Percentiles rank a stretch among this genome's conserved stretches.
These are phyloP conservation scores for Rhynchonycteris naso DNA, from an alignment of 2,797 vertebrate genomes.

Conservation along the genomic window DNA sequence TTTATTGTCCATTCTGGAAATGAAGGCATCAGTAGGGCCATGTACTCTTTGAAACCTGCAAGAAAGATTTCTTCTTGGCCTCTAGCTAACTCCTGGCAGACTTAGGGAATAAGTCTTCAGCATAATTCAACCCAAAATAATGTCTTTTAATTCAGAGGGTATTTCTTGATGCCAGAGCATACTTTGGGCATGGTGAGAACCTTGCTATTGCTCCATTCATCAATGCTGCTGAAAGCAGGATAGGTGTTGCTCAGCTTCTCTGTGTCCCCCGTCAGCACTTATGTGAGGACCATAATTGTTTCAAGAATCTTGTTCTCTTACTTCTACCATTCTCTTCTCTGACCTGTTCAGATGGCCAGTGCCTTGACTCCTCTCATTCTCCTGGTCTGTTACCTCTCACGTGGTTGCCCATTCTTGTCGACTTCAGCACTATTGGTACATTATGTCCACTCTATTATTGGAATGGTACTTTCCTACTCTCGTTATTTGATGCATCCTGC, in stretches of 20 bases:
- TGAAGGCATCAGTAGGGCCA: neutral
- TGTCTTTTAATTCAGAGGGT: neutral
- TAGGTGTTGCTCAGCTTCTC: neutral
- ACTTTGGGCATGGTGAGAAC: neutral
- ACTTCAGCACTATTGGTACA: neutral
- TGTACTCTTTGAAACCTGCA: neutral
- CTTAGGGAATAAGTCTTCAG: neutral
- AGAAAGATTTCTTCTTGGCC: neutral
- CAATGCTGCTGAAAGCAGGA: neutral
- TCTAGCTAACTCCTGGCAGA: neutral
- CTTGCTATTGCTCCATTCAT: neutral
- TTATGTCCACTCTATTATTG: neutral
- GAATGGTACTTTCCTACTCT: too few relatives aligned
- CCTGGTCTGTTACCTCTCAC: neutral
- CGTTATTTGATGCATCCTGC: neutral
- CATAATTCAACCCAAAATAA: neutral
- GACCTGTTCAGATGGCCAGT: neutral
- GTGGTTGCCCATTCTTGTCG: neutral
- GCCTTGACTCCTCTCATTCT: neutral
- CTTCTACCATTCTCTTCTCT: neutral
- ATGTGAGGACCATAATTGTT: neutral
- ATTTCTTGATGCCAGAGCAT: neutral
- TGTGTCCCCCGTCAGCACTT: neutral
- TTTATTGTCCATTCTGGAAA: neutral
- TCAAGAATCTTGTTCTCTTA: neutral